Base-by-base conservation (phyloP, 1,140 invertebrate species). In the Parasteatoda tepidariorum region DNA sequence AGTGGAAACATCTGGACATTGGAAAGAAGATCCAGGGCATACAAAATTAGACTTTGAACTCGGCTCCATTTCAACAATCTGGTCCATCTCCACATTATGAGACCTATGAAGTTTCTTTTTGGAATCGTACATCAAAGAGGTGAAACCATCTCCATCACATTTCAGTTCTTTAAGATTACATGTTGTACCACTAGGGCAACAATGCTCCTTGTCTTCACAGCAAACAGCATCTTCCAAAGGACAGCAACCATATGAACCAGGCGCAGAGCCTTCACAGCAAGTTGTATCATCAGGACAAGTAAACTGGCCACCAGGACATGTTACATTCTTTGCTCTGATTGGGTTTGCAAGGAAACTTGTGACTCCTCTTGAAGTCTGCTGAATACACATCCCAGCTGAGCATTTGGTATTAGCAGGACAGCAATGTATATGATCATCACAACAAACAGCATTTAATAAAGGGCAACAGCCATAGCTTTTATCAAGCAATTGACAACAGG, bases 201-300 rank as follows among this genome's bases (percentile, higher is more conserved):
- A 88, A 64, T 88, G 86, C 3, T 79, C 2, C n/a, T 70, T 31
- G 67, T 88, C 87, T 22, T 64, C 24, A 64, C 87, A 88, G 78
- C 88, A 88, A 62, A 87, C 85, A 24, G 86, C 89, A 84, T 89
- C 83, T 57, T 87, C 86, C 6, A 87, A 30, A 9, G 89, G 89
- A 85, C 90, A 90, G 74, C 90, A 90, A 64, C 88, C 89, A 84
- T 86, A 90, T 22, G 83, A 41, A 24, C 86, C 87, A 24, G 76
- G 18, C 28, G 75, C 61, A 6, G 28, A 66, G 22, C 88, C 26
- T 68, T 87, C 83, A 87, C 90, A 90, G 83, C 90, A 90, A 6
- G 90, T 90, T 3, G 85, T 86, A 6, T 87, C 86, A 85, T 87
- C 86, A 24, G 87, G 88, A 86, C 90, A 90, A 70, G 86, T 64